These are phyloP conservation scores for Charina bottae DNA, from an alignment of 2,113 vertebrate species.

Conservation along the genomic window DNA sequence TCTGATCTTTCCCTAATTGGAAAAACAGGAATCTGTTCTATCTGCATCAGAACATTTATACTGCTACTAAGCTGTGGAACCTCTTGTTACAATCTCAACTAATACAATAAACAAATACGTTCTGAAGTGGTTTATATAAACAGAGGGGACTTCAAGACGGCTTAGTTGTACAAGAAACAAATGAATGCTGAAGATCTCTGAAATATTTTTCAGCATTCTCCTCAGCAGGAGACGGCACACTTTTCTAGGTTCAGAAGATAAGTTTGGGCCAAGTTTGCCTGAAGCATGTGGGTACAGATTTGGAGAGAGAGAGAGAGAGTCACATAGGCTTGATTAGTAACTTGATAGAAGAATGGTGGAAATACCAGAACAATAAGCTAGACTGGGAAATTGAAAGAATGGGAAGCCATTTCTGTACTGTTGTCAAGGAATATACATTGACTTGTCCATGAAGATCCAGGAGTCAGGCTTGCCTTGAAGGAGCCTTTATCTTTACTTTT, in stretches of 20 bases:
- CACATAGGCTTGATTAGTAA: too few species aligned
- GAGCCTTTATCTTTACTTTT: not conserved
- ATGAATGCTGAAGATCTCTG: not conserved
- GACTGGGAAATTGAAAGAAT: too few species aligned
- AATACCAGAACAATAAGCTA: too few species aligned
- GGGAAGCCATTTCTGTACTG: too few species aligned
- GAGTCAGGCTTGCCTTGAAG: not conserved
- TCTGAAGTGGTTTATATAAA: not conserved
- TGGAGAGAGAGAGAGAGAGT: not conserved
- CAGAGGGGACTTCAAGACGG: not conserved
- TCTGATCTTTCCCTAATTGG: not conserved
- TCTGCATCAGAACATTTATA: not conserved
- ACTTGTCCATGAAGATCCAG: not conserved
- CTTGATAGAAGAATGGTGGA: too few species aligned
- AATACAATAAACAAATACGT: too few species aligned
- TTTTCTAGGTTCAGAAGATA: too few species aligned
- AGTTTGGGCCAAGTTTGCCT: not conserved
- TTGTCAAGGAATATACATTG: too few species aligned
- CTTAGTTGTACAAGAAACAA: not conserved
- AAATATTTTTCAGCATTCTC: not conserved
- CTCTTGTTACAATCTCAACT: not conserved
- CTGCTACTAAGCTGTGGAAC: not conserved
- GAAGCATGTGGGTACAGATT: not conserved
- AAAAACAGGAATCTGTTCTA: not conserved
- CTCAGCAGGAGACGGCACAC: too few species aligned